A percentile compares a stretch with the other conserved stretches of the same genome.
Evolutionary conservation across 30 jellyfish, hydroid and myxozoan species (phyloP).

Genomic region (Aurelia aurita): DNA sequence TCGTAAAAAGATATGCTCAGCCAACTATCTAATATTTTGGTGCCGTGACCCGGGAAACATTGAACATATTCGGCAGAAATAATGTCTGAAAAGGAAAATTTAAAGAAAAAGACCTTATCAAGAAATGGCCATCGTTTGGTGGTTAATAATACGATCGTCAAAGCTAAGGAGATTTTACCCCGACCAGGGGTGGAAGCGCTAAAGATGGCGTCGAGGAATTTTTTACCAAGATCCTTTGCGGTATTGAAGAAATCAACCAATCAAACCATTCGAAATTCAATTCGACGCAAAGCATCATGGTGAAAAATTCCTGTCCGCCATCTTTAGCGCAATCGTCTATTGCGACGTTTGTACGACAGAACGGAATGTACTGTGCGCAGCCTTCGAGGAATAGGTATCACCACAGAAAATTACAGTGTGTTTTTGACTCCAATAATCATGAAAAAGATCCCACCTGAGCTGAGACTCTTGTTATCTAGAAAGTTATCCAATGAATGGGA

Average conservation of each 20-base stretch:
- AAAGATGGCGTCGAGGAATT: not conserved
- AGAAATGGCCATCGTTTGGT: slow-evolving; percentile 6
- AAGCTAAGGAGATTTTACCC: not conserved
- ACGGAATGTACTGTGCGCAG: not conserved
- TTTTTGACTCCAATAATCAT: slow-evolving; percentile 15
- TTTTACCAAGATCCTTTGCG: too few relatives aligned
- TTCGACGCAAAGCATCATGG: too few relatives aligned
- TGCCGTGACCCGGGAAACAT: too few relatives aligned
- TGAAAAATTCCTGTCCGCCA: too few relatives aligned
- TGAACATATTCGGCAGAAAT: too few relatives aligned
- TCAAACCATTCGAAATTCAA: too few relatives aligned
- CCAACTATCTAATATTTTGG: too few relatives aligned
- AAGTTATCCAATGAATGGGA: slow-evolving; percentile 30
- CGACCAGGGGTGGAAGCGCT: not conserved
- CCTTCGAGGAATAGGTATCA: not conserved
- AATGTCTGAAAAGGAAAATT: not conserved
- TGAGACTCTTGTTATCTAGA: slow-evolving; percentile 12
- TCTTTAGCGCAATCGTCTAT: too few relatives aligned
- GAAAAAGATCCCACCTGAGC: slow-evolving; percentile 14
- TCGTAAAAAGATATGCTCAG: too few relatives aligned
- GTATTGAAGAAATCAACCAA: too few relatives aligned
- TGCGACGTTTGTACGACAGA: not conserved
- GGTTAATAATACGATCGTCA: not conserved
- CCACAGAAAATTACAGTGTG: not conserved
- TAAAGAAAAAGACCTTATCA: not conserved